Percentiles rank a stretch among this genome's conserved stretches.
These are phyloP conservation scores for Matsumyia berberina DNA, from an alignment of 2,888 invertebrate genomes.

Conservation along the genomic window DNA sequence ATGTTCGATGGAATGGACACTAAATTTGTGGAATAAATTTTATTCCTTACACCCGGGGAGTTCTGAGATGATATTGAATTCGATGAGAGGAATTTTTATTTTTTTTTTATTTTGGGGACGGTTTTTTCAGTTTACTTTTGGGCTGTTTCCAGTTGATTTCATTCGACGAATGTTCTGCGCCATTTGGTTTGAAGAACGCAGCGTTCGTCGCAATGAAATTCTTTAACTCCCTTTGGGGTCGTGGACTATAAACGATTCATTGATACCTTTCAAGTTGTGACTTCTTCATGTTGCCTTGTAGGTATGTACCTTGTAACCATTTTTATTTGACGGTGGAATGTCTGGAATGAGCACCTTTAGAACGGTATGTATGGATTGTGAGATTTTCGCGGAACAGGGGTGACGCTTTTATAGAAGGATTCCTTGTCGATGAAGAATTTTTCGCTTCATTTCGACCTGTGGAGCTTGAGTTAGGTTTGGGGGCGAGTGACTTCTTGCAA, in stretches of 20 bases:
- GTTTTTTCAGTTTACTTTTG: conserved; percentile 15
- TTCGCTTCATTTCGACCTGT: too few relatives aligned
- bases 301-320: neutral
- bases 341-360: conserved; percentile 4
- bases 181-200: conserved; percentile 47
- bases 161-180: conserved; percentile 48
- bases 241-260: conserved; percentile 6
- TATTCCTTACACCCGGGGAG: neutral
- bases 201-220: conserved; percentile 48
- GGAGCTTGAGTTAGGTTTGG: too few relatives aligned
- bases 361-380: neutral
- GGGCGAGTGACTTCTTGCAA: too few relatives aligned
- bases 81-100: conserved; percentile 23
- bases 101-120: too few relatives aligned
- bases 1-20: conserved; percentile 9
- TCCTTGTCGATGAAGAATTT: neutral
- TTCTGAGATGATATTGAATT: neutral
- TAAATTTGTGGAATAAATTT: conserved; percentile 28
- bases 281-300: neutral
- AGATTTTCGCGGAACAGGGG: neutral
- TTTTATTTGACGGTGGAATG: neutral
- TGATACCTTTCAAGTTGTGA: conserved; percentile 15
- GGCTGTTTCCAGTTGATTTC: conserved; percentile 41
- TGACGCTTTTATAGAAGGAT: neutral
- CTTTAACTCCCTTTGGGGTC: neutral